Evolutionary conservation across 2,797 vertebrate genomes (phyloP).

Genomic region (Tiaroga cobitis): DNA sequence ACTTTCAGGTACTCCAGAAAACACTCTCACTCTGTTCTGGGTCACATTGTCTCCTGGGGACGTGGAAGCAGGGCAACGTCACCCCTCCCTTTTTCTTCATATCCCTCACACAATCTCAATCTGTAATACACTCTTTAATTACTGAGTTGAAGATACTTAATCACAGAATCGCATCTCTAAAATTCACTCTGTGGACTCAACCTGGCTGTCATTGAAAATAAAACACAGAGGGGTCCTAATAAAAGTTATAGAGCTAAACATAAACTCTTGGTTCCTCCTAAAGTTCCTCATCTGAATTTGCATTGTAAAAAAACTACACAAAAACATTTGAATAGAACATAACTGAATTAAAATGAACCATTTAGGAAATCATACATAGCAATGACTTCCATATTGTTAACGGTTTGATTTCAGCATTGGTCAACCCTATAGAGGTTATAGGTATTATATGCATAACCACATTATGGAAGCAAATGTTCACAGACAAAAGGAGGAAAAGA

Average conservation of each 20-base stretch:
- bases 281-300: background rate
- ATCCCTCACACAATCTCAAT: constrained; percentile 37
- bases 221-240: background rate
- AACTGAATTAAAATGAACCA: background rate
- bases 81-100: constrained; percentile 68
- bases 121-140: constrained; percentile 54
- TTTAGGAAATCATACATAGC: background rate
- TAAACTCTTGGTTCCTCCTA: background rate
- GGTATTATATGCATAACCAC: background rate
- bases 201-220: constrained; percentile 18
- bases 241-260: background rate
- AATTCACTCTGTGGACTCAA: constrained; percentile 22
- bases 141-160: constrained; percentile 53
- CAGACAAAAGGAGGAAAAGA: background rate
- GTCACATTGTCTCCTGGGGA: constrained; percentile 76
- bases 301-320: background rate
- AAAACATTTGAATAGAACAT: background rate
- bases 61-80: constrained; percentile 71
- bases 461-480: background rate
- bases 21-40: constrained; percentile 77
- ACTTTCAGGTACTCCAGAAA: constrained; percentile 80
- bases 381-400: background rate
- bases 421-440: background rate
- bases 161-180: constrained; percentile 46
- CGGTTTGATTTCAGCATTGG: background rate